phyloP scores from a whole-genome alignment of 2,888 invertebrate species.

The Junonia oenone region DNA sequence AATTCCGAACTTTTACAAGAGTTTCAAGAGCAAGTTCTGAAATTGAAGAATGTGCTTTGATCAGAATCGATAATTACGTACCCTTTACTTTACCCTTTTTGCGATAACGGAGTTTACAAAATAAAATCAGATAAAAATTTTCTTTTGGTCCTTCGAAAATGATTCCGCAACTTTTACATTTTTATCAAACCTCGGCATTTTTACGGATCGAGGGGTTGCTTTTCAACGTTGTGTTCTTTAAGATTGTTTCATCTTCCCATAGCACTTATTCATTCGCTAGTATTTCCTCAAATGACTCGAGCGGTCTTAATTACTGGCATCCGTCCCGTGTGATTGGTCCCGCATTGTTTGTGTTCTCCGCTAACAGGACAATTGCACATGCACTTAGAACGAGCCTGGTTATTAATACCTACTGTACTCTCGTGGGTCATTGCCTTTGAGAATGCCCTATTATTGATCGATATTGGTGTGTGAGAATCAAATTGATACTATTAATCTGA shows the following conservation, averaged over 20 bases:
- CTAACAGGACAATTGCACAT: slow-evolving; percentile 61
- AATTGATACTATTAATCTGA: slow-evolving; percentile 22
- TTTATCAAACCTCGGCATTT: background rate
- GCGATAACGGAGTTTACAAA: slow-evolving; percentile 18
- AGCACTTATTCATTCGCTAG: slow-evolving; percentile 16
- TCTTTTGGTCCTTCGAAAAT: slow-evolving; percentile 20
- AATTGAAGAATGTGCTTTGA: slow-evolving; percentile 44
- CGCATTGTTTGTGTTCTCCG: slow-evolving; percentile 59
- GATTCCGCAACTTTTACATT: background rate
- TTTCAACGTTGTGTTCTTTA: background rate
- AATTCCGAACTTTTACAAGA: slow-evolving; percentile 50
- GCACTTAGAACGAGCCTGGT: slow-evolving; percentile 43
- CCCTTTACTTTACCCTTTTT: slow-evolving; percentile 30
- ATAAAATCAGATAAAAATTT: slow-evolving; percentile 35
- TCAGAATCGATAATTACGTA: slow-evolving; percentile 60
- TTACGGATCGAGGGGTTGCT: background rate
- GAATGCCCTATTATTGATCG: slow-evolving; percentile 26
- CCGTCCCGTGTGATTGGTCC: slow-evolving; percentile 63
- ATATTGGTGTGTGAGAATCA: slow-evolving; percentile 16
- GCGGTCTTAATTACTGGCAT: slow-evolving; percentile 68
- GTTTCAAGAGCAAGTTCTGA: slow-evolving; percentile 51
- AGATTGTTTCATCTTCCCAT: slow-evolving; percentile 4
- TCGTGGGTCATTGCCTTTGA: slow-evolving; percentile 29
- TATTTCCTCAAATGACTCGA: slow-evolving; percentile 54
- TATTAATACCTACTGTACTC: slow-evolving; percentile 38